Conservation (phyloP, 2,888 invertebrate species). For the Hetaerina titia region DNA sequence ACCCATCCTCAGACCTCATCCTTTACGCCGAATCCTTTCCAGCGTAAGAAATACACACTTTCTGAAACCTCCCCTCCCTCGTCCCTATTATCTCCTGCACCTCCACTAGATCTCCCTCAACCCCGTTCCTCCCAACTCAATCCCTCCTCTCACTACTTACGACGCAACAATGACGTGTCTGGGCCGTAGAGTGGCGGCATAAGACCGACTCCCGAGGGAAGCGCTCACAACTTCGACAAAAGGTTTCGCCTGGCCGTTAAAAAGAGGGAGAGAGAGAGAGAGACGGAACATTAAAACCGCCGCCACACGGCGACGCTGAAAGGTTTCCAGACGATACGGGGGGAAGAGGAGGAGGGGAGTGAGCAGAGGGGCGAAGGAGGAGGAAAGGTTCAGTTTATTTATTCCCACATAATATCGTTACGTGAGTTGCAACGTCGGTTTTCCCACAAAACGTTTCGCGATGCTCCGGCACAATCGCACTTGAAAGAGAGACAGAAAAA, state of each 20-base stretch:
- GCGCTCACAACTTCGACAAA: neutral
- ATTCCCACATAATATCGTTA: neutral
- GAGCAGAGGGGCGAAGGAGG: no score
- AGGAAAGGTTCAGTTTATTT: neutral
- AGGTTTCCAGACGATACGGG: neutral
- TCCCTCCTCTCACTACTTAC: neutral
- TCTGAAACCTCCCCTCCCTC: no score
- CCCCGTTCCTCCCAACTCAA: neutral
- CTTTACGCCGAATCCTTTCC: no score
- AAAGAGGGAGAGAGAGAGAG: neutral
- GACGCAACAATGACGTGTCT: neutral
- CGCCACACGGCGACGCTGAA: neutral
- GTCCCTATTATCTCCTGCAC: no score
- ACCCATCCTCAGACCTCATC: no score
- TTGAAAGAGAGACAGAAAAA: neutral
- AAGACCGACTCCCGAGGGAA: neutral
- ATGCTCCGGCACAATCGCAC: neutral
- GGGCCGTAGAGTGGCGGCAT: neutral
- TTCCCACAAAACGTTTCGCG: neutral
- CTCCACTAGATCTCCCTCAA: no score
- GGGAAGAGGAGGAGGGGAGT: no score
- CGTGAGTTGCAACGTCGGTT: constrained; percentile 3
- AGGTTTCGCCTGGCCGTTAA: constrained; percentile 10
- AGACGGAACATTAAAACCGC: neutral
- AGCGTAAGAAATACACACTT: no score